A percentile compares a stretch with the other conserved stretches of the same genome.
Conservation (phyloP, 2,797 vertebrate genomes). For the Chelon labrosus region DNA sequence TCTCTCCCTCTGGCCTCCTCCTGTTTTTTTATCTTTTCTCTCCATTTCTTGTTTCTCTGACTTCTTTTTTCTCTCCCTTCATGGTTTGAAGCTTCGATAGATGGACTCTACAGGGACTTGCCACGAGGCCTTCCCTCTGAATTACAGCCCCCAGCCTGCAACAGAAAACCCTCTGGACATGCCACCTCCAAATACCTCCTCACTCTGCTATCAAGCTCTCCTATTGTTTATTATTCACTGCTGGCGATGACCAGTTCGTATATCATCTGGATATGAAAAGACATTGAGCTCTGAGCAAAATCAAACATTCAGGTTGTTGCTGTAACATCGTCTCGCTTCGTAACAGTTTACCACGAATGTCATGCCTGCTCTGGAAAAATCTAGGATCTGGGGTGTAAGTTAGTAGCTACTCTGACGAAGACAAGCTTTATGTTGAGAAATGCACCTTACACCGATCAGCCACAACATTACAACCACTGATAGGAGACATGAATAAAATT, state of each 20-base stretch:
- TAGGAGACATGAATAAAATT: too few species aligned
- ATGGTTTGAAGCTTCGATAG: conserved; percentile 16
- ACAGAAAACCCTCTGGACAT: conserved; percentile 28
- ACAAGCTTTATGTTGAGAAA: too few species aligned
- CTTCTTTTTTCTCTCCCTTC: not conserved
- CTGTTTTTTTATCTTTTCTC: not conserved
- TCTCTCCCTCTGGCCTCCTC: not conserved
- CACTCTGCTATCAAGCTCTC: not conserved
- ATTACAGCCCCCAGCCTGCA: conserved; percentile 30
- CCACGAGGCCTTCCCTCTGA: conserved; percentile 31
- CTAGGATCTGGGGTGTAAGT: not conserved
- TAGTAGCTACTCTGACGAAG: too few species aligned
- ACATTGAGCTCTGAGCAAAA: not conserved
- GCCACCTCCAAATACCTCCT: conserved; percentile 13
- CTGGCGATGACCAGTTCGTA: not conserved
- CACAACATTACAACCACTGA: too few species aligned
- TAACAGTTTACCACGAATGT: not conserved
- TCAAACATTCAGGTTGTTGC: not conserved
- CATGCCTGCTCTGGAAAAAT: not conserved
- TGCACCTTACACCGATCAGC: too few species aligned
- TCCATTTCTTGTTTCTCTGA: not conserved
- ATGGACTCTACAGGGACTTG: conserved; percentile 10
- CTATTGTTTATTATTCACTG: conserved; percentile 7
- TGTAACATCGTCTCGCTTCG: not conserved
- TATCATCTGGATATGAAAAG: not conserved